A percentile compares a stretch with the other conserved stretches of the same genome.
These are phyloP conservation scores for Macrostomum lignano DNA, from an alignment of 1,140 invertebrate species.

Conservation along the genomic window DNA sequence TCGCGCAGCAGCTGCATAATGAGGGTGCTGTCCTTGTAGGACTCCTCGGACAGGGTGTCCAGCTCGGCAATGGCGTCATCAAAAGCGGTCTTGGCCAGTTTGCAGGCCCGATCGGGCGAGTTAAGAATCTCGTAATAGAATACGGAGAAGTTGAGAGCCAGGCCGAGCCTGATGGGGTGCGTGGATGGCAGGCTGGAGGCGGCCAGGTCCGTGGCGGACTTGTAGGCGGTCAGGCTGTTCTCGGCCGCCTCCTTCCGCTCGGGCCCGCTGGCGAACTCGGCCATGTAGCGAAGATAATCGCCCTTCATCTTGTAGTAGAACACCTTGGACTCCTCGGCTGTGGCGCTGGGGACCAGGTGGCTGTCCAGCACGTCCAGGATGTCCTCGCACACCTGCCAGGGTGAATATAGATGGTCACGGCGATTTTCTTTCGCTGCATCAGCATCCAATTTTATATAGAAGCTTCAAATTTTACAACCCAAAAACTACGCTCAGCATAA, in stretches of 20 bases:
- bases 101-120: constrained; percentile 73
- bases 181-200: constrained; percentile 78
- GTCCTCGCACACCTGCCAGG: no score
- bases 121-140: constrained; percentile 97
- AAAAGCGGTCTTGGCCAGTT: constrained; percentile 84
- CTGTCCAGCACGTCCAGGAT: no score
- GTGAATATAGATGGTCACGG: no score
- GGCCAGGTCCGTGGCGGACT: constrained; percentile 78
- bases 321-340: constrained; percentile 38
- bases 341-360: constrained; percentile 77
- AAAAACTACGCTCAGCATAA: no score
- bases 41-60: constrained; percentile 58
- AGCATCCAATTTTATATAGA: no score
- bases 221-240: constrained; percentile 75
- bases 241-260: constrained; percentile 76
- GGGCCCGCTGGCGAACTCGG: constrained; percentile 73
- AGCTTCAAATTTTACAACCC: no score
- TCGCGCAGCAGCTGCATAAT: constrained; percentile 96
- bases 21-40: constrained; percentile 60
- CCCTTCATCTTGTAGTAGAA: constrained; percentile 36
- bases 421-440: no score
- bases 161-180: constrained; percentile 52
- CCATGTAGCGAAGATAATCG: constrained; percentile 80
- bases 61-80: constrained; percentile 44
- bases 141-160: constrained; percentile 72